These are phyloP conservation scores for Conchocele bisecta DNA, from an alignment of 2,888 invertebrate species.

Conservation along the genomic window DNA sequence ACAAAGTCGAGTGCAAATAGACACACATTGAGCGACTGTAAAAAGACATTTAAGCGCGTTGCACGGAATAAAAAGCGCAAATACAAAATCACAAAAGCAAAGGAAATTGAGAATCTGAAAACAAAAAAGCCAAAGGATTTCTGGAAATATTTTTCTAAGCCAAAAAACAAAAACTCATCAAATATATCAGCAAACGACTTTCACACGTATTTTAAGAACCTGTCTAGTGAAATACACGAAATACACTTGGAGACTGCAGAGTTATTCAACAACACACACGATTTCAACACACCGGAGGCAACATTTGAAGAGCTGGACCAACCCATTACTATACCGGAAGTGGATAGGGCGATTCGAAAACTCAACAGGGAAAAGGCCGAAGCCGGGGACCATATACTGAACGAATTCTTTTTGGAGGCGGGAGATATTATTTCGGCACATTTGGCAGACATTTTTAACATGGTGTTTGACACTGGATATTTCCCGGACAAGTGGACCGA, in stretches of 20 bases:
- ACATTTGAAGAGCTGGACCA: conserved; percentile 17
- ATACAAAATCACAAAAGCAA: too few species aligned
- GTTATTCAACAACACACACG: too few species aligned
- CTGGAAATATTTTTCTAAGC: conserved; percentile 12
- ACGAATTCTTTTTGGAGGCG: conserved; percentile 29
- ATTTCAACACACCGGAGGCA: conserved; percentile 6
- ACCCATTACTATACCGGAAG: conserved; percentile 6
- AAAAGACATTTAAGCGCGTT: too few species aligned
- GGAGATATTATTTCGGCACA: conserved; percentile 22
- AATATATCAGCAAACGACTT: not conserved
- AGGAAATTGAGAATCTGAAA: too few species aligned
- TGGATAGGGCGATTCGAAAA: not conserved
- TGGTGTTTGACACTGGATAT: conserved; percentile 20
- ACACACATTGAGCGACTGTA: too few species aligned
- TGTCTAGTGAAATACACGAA: not conserved
- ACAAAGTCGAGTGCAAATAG: too few species aligned
- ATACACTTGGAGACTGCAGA: too few species aligned
- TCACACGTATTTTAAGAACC: conserved; percentile 9
- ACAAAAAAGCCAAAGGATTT: conserved; percentile 19
- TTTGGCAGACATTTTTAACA: conserved; percentile 24
- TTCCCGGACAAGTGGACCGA: conserved; percentile 26
- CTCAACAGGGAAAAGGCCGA: conserved; percentile 12
- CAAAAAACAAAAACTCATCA: not conserved
- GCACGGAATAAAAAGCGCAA: too few species aligned
- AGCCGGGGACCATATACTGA: conserved; percentile 6